phyloP scores from a whole-genome alignment of 2,113 vertebrate species.

The Orthonyx spaldingii region DNA sequence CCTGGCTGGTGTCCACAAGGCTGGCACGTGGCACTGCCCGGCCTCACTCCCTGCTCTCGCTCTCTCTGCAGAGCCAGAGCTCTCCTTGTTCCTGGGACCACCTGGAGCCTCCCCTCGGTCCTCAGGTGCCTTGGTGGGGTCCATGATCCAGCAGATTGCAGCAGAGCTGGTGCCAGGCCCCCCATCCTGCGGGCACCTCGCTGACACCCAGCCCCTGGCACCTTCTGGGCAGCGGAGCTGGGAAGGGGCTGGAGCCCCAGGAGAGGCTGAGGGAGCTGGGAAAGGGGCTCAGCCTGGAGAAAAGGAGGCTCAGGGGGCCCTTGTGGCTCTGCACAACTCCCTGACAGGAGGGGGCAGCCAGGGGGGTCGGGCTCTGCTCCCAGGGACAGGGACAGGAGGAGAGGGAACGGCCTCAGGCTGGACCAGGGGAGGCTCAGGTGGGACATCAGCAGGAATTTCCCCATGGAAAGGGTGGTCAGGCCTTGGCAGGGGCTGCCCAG shows the following conservation, averaged over 20 bases:
- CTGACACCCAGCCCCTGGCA: not conserved
- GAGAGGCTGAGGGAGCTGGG: not conserved
- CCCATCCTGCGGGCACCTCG: rapidly evolving
- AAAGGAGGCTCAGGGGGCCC: not conserved
- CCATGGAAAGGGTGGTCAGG: not conserved
- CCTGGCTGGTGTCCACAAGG: not conserved
- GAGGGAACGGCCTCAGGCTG: not conserved
- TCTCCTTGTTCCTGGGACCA: not conserved
- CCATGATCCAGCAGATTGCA: not conserved
- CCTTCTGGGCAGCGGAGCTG: not conserved
- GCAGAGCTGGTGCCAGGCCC: not conserved
- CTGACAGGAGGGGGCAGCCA: not conserved
- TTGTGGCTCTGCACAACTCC: not conserved
- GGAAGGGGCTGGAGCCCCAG: not conserved
- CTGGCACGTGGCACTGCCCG: not conserved
- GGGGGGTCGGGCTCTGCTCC: not conserved
- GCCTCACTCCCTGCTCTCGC: not conserved
- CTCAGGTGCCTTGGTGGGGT: not conserved
- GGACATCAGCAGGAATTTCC: not conserved
- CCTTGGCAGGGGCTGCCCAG: not conserved
- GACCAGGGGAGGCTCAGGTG: not conserved
- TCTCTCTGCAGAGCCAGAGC: not conserved
- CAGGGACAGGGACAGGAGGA: not conserved
- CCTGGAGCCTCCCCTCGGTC: not conserved
- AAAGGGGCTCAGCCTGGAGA: not conserved